Evolutionary conservation across 2,797 vertebrate species (phyloP), one percentile per base, ranked within the genome.

Genomic region (Apogon hyalosoma): DNA sequence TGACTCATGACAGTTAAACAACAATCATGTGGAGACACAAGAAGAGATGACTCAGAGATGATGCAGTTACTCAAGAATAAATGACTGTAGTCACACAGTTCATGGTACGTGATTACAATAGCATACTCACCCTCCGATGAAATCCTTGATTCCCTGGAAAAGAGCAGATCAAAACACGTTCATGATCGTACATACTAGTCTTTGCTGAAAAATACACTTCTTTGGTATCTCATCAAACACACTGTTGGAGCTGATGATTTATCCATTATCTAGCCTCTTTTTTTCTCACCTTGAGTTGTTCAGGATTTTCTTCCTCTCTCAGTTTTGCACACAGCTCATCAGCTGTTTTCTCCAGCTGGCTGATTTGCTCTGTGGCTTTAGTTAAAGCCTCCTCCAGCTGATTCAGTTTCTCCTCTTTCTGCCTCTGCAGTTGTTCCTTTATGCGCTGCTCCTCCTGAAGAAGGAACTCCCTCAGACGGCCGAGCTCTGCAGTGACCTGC

Each of bases 81-180:
- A 53, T 36, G 19, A 36, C 8, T 14, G 59, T 8, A 5, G 42
- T n/a, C 18, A 12, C 19, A 39, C 46, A n/a, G 56, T 57, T 56
- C 14, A 15, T 40, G 7, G 5, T 15, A 55, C 42, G 14, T 10
- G 10, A 55, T 55, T 24, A 24, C 1, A 46, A 12, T 14, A 16
- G 53, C 24, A 50, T 41, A 78, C 92, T 90, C 83, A 93, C 92
- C 88, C 84, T 50, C 78, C 83, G 16, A 94, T 91, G 73, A 94
- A 94, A 74, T 92, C 90, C 85, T 88, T 92, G 59, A 93, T 92
- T 73, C 92, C 93, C 93, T 94, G 73, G 36, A 90, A 85, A 1
- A 77, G 33, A 89, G 19, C 49, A 79, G 48, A 85, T 66, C 6
- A 63, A 19, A 63, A 77, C 14, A 67, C 8, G 21, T 13, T 41